phyloP scores from a whole-genome alignment of 2,113 vertebrate species.

The Perognathus longimembris region DNA sequence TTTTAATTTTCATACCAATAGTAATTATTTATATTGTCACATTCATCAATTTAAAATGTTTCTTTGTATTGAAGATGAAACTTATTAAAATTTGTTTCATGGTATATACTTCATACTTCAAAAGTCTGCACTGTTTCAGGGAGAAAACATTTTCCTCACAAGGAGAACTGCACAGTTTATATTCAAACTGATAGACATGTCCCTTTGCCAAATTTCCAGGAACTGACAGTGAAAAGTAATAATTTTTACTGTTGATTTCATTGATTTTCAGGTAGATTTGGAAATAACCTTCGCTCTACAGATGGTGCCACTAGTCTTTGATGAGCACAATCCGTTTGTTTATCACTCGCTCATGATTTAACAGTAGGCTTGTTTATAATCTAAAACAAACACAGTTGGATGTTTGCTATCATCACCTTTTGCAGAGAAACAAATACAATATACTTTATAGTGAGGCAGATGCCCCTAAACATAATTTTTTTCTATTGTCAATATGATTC shows the following conservation, averaged over 20 bases:
- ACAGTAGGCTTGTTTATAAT: slow-evolving; percentile 44
- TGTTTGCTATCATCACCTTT: slow-evolving; percentile 57
- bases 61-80: slow-evolving; percentile 8
- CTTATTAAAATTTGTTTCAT: neutral
- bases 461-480: slow-evolving; percentile 51
- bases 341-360: slow-evolving; percentile 33
- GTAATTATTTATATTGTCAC: neutral
- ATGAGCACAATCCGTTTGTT: slow-evolving; percentile 14
- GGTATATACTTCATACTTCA: neutral
- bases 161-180: neutral
- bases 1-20: neutral
- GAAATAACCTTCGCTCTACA: slow-evolving; percentile 58
- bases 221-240: neutral
- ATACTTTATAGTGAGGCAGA: slow-evolving; percentile 39
- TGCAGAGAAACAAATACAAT: slow-evolving; percentile 47
- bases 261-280: slow-evolving; percentile 39
- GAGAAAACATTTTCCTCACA: neutral
- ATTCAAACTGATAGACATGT: neutral
- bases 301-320: neutral
- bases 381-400: slow-evolving; percentile 49
- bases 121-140: slow-evolving; percentile 33
- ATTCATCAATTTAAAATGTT: neutral
- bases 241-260: neutral
- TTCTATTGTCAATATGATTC: neutral
- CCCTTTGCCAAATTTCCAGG: neutral